phyloP scores from a whole-genome alignment of 2,888 invertebrate genomes.

The Euclidia mi region DNA sequence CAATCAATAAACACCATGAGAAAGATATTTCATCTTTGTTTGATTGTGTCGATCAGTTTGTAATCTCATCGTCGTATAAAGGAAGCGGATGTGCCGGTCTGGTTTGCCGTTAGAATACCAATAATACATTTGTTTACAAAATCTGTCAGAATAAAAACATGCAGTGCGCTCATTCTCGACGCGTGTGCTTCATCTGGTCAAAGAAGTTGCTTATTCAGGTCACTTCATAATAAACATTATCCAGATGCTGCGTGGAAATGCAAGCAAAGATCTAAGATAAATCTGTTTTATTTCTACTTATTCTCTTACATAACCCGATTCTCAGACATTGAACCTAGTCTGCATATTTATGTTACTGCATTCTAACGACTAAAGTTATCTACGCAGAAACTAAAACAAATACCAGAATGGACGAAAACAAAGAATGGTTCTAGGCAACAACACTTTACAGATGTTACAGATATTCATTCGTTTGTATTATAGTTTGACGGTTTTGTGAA shows the following conservation, averaged over 20 bases:
- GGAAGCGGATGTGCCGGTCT: constrained; percentile 69
- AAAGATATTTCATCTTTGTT: constrained; percentile 19
- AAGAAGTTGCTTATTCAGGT: constrained; percentile 63
- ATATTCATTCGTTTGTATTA: too few relatives aligned
- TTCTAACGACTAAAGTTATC: too few relatives aligned
- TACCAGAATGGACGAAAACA: too few relatives aligned
- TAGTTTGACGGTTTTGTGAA: too few relatives aligned
- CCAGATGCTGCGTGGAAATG: constrained; percentile 53
- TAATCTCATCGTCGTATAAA: constrained; percentile 52
- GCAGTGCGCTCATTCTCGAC: constrained; percentile 57
- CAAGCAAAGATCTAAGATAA: too few relatives aligned
- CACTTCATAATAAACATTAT: constrained; percentile 64
- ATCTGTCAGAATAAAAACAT: constrained; percentile 75
- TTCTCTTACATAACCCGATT: too few relatives aligned
- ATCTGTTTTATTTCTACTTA: too few relatives aligned
- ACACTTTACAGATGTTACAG: too few relatives aligned
- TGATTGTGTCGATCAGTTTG: constrained; percentile 41
- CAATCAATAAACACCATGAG: constrained; percentile 11
- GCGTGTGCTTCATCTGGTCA: constrained; percentile 55
- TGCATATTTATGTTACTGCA: too few relatives aligned
- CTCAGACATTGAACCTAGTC: too few relatives aligned
- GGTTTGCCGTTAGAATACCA: constrained; percentile 59
- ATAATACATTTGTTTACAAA: constrained; percentile 76
- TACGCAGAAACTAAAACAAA: too few relatives aligned
- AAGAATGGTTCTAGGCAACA: too few relatives aligned